These are phyloP conservation scores for Leguminivora glycinivorella DNA, from an alignment of 1,140 invertebrate species.

Conservation along the genomic window DNA sequence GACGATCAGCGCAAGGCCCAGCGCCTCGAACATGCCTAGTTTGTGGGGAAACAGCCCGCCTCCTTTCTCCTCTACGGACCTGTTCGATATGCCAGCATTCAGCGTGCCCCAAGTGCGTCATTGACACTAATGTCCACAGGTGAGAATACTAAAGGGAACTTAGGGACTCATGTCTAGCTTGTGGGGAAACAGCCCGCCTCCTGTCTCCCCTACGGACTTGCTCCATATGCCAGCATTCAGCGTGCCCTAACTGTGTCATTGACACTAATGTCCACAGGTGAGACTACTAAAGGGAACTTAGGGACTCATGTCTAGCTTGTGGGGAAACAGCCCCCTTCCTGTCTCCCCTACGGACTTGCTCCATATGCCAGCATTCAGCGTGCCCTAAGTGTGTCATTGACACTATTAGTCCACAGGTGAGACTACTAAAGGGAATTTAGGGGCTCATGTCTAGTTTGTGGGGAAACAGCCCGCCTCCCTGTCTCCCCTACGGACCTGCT, in stretches of 20 bases:
- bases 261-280: conserved; percentile 49
- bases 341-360: conserved; percentile 16
- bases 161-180: neutral
- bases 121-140: conserved; percentile 54
- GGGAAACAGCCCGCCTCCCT: neutral
- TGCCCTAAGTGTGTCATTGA: conserved; percentile 44
- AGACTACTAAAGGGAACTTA: too few species aligned
- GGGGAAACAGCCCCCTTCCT: too few species aligned
- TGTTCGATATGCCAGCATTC: conserved; percentile 62
- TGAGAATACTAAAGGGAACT: neutral
- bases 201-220: conserved; percentile 62
- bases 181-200: conserved; percentile 37
- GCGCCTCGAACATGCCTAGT: conserved; percentile 60
- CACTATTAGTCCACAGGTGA: conserved; percentile 42
- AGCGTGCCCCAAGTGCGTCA: conserved; percentile 69
- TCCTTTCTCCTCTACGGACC: conserved; percentile 63
- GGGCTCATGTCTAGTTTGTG: neutral
- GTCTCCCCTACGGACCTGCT: neutral
- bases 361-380: neutral
- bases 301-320: too few species aligned
- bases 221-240: conserved; percentile 59
- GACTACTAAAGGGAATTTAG: too few species aligned
- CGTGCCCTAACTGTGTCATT: conserved; percentile 69
- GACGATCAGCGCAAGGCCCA: conserved; percentile 63
- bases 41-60: conserved; percentile 60